Conservation (phyloP, 2,888 invertebrate species). For the Spisula solida region DNA sequence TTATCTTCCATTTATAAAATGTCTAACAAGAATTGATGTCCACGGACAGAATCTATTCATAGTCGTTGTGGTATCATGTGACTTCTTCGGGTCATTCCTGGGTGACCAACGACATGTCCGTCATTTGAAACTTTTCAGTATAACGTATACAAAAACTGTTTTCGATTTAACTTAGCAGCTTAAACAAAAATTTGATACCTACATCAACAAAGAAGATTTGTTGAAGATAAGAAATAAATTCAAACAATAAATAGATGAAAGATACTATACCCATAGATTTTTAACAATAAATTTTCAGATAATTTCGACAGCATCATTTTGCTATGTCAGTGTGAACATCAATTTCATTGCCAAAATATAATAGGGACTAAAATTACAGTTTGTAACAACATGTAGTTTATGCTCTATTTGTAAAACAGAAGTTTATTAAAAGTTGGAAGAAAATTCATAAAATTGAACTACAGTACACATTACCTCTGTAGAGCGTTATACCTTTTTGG, state of each 20-base stretch:
- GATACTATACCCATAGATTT: neutral
- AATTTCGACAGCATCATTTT: constrained; percentile 19
- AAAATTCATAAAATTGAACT: neutral
- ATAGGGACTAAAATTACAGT: neutral
- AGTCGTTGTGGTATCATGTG: constrained; percentile 41
- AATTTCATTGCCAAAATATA: constrained; percentile 8
- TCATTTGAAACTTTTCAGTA: constrained; percentile 41
- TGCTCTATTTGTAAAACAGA: neutral
- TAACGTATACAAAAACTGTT: constrained; percentile 27
- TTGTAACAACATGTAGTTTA: neutral
- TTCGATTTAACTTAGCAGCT: constrained; percentile 14
- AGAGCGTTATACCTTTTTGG: no score
- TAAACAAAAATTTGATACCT: constrained; percentile 3
- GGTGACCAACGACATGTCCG: constrained; percentile 48
- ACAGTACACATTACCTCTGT: no score
- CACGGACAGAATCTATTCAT: constrained; percentile 46
- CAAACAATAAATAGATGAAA: neutral
- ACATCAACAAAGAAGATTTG: neutral
- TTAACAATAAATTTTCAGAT: neutral
- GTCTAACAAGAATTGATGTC: constrained; percentile 53
- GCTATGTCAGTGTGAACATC: constrained; percentile 14
- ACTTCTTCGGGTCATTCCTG: constrained; percentile 40
- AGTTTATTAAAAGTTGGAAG: neutral
- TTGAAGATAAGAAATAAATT: constrained; percentile 9
- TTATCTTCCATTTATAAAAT: constrained; percentile 67